Base-by-base conservation (phyloP, 2,797 vertebrate genomes). In the Typhlichthys eigenmanni region DNA sequence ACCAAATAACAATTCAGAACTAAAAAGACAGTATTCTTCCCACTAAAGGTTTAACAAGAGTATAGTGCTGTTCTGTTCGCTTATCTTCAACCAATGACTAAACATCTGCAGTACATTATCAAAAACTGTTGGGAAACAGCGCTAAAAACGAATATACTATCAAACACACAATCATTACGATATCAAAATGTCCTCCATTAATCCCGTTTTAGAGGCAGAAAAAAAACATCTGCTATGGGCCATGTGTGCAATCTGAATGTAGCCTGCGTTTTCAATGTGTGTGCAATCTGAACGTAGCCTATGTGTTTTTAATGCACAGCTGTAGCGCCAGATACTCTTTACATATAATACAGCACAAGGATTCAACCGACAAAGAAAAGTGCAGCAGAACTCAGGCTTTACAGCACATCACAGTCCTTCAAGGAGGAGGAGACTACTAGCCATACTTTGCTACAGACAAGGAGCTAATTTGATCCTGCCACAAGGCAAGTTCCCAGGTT, bases 381-480 rank as follows among this genome's bases (percentile, higher is more conserved):
- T 38, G n/a, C 38, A 12, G 8, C 52, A 24, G 65, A 13, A 53
- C 51, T 24, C 9, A 5, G 32, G 56, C 62, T 47, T 64, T 70
- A 59, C 52, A 34, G 72, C 47, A 66, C 0, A 47, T n/a, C 14
- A 58, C 13, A 13, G 16, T 34, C 57, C 73, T 77, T 78, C 71
- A 80, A 72, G 71, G 73, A 75, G 13, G 11, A 84, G 11, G 16
- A 68, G 71, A 71, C 29, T 38, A 71, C 70, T 58, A 61, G 57
- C 17, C 50, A 19, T 51, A 9, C 16, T 43, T 51, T 17, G 17
- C 17, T 50, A n/a, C n/a, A n/a, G 14, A 16, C 48, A 50, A 16
- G 48, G 48, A n/a, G 11, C 48, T n/a, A 16, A 13, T 14, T 29
- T n/a, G 17, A 47, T 64, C 68, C 68, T 52, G 59, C 64, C 72